Percentiles rank a stretch among this genome's conserved stretches.
Evolutionary conservation across 2,888 invertebrate species (phyloP).

Genomic region (Pollenia angustigena): DNA sequence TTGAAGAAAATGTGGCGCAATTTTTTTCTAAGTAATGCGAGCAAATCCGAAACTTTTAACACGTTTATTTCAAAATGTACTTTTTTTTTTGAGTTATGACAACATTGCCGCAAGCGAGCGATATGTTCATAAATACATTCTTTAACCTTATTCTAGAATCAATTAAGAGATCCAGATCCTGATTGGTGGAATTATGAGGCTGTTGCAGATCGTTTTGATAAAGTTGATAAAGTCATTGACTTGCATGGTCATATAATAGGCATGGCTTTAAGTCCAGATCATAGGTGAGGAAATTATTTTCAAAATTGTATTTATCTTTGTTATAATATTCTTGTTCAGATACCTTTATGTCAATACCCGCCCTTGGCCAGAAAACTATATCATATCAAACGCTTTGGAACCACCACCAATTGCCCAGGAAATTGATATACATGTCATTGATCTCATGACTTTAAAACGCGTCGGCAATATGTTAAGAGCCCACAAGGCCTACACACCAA

Average conservation of each 20-base stretch:
- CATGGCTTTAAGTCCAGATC: conserved; percentile 93
- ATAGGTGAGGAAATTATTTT: conserved; percentile 84
- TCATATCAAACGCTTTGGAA: conserved; percentile 90
- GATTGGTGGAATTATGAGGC: conserved; percentile 89
- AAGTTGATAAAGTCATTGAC: conserved; percentile 92
- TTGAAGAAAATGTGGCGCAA: no score
- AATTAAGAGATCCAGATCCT: conserved; percentile 85
- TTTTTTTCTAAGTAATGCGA: no score
- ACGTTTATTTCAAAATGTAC: no score
- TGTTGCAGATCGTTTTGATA: conserved; percentile 89
- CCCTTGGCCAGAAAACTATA: conserved; percentile 91
- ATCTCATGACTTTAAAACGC: conserved; percentile 89
- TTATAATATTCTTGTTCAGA: conserved; percentile 80
- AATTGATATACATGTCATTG: conserved; percentile 94
- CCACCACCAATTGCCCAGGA: conserved; percentile 94
- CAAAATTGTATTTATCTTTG: not conserved
- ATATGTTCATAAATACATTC: not conserved
- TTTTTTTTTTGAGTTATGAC: no score
- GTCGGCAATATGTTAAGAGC: conserved; percentile 91
- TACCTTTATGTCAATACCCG: conserved; percentile 93
- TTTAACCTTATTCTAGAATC: conserved; percentile 75
- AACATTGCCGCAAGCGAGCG: no score
- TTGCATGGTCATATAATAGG: conserved; percentile 94
- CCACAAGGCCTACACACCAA: conserved; percentile 93
- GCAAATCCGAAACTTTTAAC: no score